Evolutionary conservation across 2,888 invertebrate genomes (phyloP), one percentile per base, ranked within the genome.

Genomic region (Carabus problematicus): DNA sequence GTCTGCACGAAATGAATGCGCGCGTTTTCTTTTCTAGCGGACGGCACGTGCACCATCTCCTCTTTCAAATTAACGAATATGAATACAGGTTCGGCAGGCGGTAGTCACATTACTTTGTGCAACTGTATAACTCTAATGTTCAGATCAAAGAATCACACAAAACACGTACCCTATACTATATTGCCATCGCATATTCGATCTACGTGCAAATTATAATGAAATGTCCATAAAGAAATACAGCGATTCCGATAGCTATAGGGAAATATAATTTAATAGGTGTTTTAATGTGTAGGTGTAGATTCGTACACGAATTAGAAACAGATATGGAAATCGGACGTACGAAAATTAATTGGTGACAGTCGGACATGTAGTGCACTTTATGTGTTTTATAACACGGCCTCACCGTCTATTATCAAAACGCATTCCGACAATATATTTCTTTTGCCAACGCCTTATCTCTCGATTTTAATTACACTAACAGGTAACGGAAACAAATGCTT

Each of bases 401-500:
- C 12, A 19, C 9, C n/a, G 19, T 29, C 56, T 56, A 16, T 59
- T 47, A 40, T 52, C 52, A 41, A 59, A 67, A 47, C 41, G 58
- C 56, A 64, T 29, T 29, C 56, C 45, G 18, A 45, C 56, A 42
- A 67, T 67, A 67, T 67, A 67, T 67, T 67, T 67, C 66, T 66
- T 56, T 66, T 59, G 39, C 47, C 39, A n/a, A 29, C 56, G 40
- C 60, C n/a, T 67, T 67, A 67, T 69, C 62, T 69, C 69, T 69
- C 69, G 62, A 69, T 69, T 69, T 69, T 69, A 69, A 69, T 69
- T 62, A 69, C 69, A 55, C 62, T 69, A 69, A 69, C 69, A 69
- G 69, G 69, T 69, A 69, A 69, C n/a, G 62, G 56, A 62, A 69
- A 62, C 62, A 61, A 69, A 69, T 69, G 69, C 52, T 61, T 61